These are phyloP conservation scores for Falco columbarius DNA, from an alignment of 2,797 vertebrate genomes.

Conservation along the genomic window DNA sequence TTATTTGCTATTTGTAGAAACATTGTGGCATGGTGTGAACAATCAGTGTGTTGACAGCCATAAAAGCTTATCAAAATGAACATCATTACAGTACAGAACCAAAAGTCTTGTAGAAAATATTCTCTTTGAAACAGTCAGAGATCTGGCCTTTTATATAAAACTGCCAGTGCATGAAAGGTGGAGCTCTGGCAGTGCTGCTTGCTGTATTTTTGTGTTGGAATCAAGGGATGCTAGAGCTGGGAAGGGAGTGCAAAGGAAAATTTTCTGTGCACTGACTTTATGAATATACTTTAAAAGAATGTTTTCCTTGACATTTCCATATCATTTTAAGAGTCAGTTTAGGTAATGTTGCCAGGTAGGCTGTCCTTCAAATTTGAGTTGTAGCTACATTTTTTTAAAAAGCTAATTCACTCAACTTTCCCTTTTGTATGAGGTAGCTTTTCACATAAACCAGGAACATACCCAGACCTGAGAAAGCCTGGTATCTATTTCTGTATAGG, in stretches of 20 bases:
- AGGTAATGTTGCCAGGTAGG: background rate
- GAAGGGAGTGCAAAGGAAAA: background rate
- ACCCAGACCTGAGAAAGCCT: background rate
- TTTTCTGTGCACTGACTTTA: background rate
- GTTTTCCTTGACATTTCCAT: background rate
- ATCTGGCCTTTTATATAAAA: background rate
- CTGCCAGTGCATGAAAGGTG: background rate
- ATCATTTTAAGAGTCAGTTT: background rate
- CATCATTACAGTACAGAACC: background rate
- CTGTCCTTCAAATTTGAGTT: background rate
- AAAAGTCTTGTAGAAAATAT: conserved; percentile 9
- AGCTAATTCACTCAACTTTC: background rate
- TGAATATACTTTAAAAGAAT: background rate
- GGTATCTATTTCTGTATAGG: background rate
- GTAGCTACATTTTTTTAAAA: background rate
- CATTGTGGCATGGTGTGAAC: background rate
- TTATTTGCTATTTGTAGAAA: background rate
- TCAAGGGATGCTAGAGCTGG: background rate
- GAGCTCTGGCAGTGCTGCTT: background rate
- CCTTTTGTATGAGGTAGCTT: background rate
- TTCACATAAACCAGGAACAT: background rate
- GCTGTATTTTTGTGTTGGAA: background rate
- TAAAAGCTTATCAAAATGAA: conserved; percentile 22
- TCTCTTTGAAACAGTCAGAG: conserved; percentile 15
- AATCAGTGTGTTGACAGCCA: background rate